phyloP scores from a whole-genome alignment of 2,888 invertebrate species.

The Boloria euphrosyne region DNA sequence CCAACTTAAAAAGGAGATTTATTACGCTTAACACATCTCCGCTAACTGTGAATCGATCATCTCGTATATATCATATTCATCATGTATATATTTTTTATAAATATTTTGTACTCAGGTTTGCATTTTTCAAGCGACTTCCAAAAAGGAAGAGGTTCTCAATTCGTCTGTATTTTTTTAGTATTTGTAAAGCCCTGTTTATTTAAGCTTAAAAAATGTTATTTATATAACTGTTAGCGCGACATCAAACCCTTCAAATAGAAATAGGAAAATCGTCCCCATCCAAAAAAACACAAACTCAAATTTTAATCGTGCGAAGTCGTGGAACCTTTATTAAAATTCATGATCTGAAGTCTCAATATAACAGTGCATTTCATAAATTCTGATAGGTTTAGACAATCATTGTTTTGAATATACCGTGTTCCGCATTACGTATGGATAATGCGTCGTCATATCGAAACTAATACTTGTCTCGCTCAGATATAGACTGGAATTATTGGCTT shows the following conservation, averaged over 20 bases:
- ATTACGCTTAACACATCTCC: too few relatives aligned
- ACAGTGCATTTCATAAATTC: constrained; percentile 17
- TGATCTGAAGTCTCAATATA: constrained; percentile 13
- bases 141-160: too few relatives aligned
- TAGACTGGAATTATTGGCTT: constrained; percentile 17
- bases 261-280: constrained; percentile 4
- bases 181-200: too few relatives aligned
- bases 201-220: too few relatives aligned
- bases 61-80: too few relatives aligned
- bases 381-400: constrained; percentile 14
- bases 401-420: constrained; percentile 17
- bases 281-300: constrained; percentile 6
- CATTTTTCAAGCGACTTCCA: too few relatives aligned
- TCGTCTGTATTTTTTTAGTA: too few relatives aligned
- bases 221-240: too few relatives aligned
- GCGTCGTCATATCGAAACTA: constrained; percentile 31
- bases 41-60: too few relatives aligned
- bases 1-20: too few relatives aligned
- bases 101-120: too few relatives aligned
- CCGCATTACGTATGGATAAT: constrained; percentile 40
- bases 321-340: constrained; percentile 13
- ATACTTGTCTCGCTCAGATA: constrained; percentile 7
- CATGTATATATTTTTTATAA: too few relatives aligned
- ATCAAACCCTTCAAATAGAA: not conserved
- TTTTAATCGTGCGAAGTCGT: constrained; percentile 13